These are phyloP conservation scores for Emmelina monodactyla DNA, from an alignment of 2,888 invertebrate species.

Conservation along the genomic window DNA sequence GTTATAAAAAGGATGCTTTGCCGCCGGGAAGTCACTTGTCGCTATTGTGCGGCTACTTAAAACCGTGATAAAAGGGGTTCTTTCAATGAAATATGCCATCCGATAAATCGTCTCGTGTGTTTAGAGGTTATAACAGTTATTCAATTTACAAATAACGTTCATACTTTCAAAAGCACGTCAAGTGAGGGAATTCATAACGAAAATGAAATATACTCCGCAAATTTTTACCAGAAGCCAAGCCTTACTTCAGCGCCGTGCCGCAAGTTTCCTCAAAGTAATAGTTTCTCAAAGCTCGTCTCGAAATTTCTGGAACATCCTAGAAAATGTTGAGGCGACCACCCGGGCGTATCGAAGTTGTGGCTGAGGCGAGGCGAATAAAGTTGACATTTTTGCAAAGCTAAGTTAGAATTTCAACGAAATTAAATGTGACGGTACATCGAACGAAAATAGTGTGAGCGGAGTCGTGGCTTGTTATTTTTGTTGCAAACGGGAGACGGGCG, in stretches of 20 bases:
- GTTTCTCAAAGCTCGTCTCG: constrained; percentile 62
- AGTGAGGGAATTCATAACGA: constrained; percentile 47
- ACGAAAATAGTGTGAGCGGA: constrained; percentile 54
- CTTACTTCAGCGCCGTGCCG: constrained; percentile 52
- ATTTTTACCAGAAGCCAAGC: constrained; percentile 58
- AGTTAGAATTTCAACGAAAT: constrained; percentile 64
- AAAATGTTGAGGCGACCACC: constrained; percentile 60
- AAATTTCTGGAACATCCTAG: constrained; percentile 53
- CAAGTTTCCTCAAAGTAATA: constrained; percentile 64
- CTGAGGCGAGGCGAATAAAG: constrained; percentile 61
- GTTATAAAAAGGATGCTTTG: constrained; percentile 35
- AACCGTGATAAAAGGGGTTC: too few relatives aligned
- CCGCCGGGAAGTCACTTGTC: too few relatives aligned
- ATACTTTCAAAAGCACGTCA: constrained; percentile 20
- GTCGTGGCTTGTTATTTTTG: constrained; percentile 28
- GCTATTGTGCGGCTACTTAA: too few relatives aligned
- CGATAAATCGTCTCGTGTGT: too few relatives aligned
- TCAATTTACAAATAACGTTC: constrained; percentile 3
- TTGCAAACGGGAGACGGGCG: too few relatives aligned
- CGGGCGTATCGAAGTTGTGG: constrained; percentile 53
- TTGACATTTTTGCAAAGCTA: constrained; percentile 67
- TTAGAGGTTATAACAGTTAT: too few relatives aligned
- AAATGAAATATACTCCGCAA: constrained; percentile 64
- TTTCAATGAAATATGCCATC: too few relatives aligned
- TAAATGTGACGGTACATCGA: constrained; percentile 64